Evolutionary conservation across 2,113 vertebrate genomes (phyloP).

Genomic region (Cephalopholis sonnerati): DNA sequence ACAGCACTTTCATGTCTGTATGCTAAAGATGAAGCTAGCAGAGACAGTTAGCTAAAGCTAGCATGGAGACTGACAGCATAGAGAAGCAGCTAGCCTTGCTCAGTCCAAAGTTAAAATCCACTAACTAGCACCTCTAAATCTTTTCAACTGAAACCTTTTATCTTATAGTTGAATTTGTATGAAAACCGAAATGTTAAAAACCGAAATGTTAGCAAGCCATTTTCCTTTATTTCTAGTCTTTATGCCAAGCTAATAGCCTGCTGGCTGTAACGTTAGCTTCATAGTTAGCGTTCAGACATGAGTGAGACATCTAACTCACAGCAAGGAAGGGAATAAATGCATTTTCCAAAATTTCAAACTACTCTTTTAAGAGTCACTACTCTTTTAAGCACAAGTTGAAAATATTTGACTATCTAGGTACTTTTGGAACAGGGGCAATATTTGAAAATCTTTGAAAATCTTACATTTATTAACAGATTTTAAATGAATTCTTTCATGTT

Average conservation of each 20-base stretch:
- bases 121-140: neutral
- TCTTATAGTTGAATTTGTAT: neutral
- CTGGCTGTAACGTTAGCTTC: neutral
- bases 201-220: neutral
- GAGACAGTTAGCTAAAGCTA: neutral
- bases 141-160: neutral
- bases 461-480: neutral
- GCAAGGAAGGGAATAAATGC: neutral
- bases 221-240: neutral
- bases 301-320: neutral
- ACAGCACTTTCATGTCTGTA: neutral
- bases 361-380: no score
- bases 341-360: neutral
- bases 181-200: neutral
- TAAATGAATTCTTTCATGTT: neutral
- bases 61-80: neutral
- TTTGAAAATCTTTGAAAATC: neutral
- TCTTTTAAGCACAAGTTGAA: slow-evolving; percentile 4
- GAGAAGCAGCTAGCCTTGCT: neutral
- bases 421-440: no score
- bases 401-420: no score
- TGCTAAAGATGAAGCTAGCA: neutral
- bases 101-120: neutral
- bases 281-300: neutral
- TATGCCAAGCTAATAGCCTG: neutral